phyloP scores from a whole-genome alignment of 2,888 invertebrate genomes.

The Colostygia pectinataria region DNA sequence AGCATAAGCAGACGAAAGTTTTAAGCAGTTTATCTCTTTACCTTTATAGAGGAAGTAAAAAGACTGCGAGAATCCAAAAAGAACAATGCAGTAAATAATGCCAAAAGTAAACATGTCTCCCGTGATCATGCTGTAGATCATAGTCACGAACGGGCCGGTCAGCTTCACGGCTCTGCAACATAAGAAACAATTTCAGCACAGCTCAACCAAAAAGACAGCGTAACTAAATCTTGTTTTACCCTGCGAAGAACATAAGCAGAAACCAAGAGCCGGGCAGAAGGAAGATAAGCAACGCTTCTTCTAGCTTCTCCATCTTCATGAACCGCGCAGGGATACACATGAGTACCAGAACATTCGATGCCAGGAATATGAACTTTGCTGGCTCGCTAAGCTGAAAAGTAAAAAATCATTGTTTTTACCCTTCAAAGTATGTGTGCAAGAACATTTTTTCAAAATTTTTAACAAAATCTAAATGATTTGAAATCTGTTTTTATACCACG shows the following conservation, averaged over 20 bases:
- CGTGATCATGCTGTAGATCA: conserved; percentile 99
- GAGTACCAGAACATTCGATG: conserved; percentile 94
- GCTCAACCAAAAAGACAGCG: no score
- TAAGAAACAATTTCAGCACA: neutral
- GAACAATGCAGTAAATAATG: conserved; percentile 96
- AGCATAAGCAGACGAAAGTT: no score
- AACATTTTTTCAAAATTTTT: no score
- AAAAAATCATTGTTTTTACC: neutral
- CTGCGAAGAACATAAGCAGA: conserved; percentile 98
- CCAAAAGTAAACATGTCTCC: conserved; percentile 99
- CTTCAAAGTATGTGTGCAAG: no score
- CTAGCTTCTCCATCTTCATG: conserved; percentile 87
- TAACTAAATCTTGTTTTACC: no score
- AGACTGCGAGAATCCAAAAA: conserved; percentile 98
- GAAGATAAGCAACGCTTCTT: conserved; percentile 95
- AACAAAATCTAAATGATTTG: no score
- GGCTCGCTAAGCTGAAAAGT: conserved; percentile 92
- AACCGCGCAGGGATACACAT: conserved; percentile 95
- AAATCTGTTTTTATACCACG: no score
- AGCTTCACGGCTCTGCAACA: conserved; percentile 92
- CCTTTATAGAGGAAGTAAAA: conserved; percentile 97
- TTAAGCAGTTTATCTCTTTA: conserved; percentile 34
- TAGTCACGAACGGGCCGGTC: conserved; percentile 99
- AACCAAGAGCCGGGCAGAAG: conserved; percentile 99
- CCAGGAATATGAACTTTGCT: conserved; percentile 95